Conservation (phyloP, 2,113 vertebrate genomes). For the Toxotes jaculatrix region DNA sequence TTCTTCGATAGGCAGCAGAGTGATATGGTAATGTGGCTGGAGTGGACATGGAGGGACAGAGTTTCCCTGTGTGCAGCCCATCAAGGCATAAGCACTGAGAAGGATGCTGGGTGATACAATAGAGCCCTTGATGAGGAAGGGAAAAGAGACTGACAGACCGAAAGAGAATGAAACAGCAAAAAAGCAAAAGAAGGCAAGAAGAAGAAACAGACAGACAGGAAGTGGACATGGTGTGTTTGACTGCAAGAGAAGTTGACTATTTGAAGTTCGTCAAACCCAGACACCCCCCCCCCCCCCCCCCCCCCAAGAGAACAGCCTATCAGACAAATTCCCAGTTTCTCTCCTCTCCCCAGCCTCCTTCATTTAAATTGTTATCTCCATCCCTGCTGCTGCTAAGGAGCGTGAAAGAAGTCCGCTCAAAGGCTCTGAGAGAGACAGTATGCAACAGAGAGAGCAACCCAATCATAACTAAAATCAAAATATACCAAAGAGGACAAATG, state of each 20-base stretch:
- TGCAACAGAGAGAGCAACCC: conserved; percentile 24
- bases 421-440: conserved; percentile 46
- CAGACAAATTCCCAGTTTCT: conserved; percentile 55
- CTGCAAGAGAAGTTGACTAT: conserved; percentile 57
- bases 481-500: conserved; percentile 64
- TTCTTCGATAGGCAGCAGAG: conserved; percentile 1
- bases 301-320: conserved; percentile 48
- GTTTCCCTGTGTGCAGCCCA: background rate
- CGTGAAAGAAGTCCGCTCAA: conserved; percentile 59
- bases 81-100: conserved; percentile 18
- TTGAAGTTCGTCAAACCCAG: conserved; percentile 54
- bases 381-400: conserved; percentile 54
- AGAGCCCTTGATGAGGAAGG: conserved; percentile 20
- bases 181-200: background rate
- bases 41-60: conserved; percentile 1
- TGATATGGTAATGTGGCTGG: conserved; percentile 14
- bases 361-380: conserved; percentile 68
- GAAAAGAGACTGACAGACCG: background rate
- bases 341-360: conserved; percentile 50
- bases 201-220: conserved; percentile 1
- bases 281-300: conserved; percentile 30
- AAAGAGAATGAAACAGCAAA: conserved; percentile 8
- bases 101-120: conserved; percentile 6
- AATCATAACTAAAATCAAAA: conserved; percentile 64
- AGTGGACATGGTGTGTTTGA: conserved; percentile 25